These are phyloP conservation scores for Diadumene lineata DNA, from an alignment of 92 coral and sea anemone genomes.

Conservation along the genomic window DNA sequence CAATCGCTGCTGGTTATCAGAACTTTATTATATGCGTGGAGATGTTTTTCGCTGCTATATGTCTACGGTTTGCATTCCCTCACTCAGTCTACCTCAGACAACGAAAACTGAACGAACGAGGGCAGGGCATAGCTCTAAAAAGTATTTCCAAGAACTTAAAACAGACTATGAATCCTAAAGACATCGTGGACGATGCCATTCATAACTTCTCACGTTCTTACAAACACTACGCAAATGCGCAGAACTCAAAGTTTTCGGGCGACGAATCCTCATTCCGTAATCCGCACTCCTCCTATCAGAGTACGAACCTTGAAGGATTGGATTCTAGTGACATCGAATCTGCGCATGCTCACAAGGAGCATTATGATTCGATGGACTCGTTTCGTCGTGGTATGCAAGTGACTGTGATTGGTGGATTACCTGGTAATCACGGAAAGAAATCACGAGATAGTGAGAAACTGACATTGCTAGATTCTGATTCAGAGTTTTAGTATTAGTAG, in stretches of 20 bases:
- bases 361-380: constrained; percentile 54
- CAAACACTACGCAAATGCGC: constrained; percentile 92
- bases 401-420: constrained; percentile 73
- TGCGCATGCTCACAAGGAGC: constrained; percentile 19
- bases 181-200: constrained; percentile 97
- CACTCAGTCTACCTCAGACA: constrained; percentile 86
- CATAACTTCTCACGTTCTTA: constrained; percentile 96
- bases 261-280: constrained; percentile 45
- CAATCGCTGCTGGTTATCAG: constrained; percentile 96
- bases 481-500: constrained; percentile 49
- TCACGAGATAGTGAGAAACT: constrained; percentile 66
- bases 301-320: constrained; percentile 61
- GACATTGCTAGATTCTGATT: constrained; percentile 85
- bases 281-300: constrained; percentile 60
- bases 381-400: constrained; percentile 86
- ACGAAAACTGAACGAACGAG: constrained; percentile 83
- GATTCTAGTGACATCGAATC: constrained; percentile 35
- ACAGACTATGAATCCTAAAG: constrained; percentile 95
- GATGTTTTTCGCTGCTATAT: constrained; percentile 97
- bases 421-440: constrained; percentile 41
- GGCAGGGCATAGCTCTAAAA: constrained; percentile 93
- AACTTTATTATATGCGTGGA: constrained; percentile 95
- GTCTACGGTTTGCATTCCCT: constrained; percentile 92
- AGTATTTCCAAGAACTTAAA: constrained; percentile 89
- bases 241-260: constrained; percentile 47